Evolutionary conservation across 1,140 invertebrate genomes (phyloP), one percentile per base, ranked within the genome.

Genomic region (Musca domestica): DNA sequence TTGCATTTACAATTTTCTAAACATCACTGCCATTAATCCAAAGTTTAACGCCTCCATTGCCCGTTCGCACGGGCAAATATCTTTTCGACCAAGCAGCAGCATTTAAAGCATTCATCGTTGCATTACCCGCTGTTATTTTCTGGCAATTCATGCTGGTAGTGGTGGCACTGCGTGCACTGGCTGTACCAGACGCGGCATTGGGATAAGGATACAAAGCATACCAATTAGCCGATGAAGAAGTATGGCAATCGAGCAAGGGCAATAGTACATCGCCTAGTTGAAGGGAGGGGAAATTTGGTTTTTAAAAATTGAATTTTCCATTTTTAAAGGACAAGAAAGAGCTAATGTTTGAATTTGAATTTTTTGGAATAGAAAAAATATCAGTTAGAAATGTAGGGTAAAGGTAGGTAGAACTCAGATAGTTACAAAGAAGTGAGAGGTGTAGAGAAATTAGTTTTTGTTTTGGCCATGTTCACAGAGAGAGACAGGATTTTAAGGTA

Each of bases 231-330:
- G 56, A 27, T 51, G 48, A 51, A 14, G 56, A 17, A 19, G 56
- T 20, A 41, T 61, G 41, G 47, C 63, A 64, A 15, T 64, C 63
- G 47, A 64, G 63, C 63, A 64, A 64, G 17, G 63, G 63, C 47
- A 64, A 48, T 49, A 64, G 22, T 47, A 64, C 63, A 64, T 64
- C 63, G 63, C 63, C 63, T 64, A 41, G 10, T 41, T 9, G 34
- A 10, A 12, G 10, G 34, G 23, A 6, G 27, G 58, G 25, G 25
- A 23, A n/a, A n/a, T n/a, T n/a, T n/a, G n/a, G n/a, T 58, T 3
- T 58, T 58, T 23, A 2, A 12, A 58, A 25, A 20, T 25, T 58
- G 2, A 23, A 20, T 58, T 58, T 56, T 23, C 14, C 25, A 58
- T 7, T 58, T 30, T 58, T 58, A n/a, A n/a, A n/a, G 7, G 4